These are phyloP conservation scores for Platycercus adscitus DNA, from an alignment of 2,113 vertebrate genomes.

Conservation along the genomic window DNA sequence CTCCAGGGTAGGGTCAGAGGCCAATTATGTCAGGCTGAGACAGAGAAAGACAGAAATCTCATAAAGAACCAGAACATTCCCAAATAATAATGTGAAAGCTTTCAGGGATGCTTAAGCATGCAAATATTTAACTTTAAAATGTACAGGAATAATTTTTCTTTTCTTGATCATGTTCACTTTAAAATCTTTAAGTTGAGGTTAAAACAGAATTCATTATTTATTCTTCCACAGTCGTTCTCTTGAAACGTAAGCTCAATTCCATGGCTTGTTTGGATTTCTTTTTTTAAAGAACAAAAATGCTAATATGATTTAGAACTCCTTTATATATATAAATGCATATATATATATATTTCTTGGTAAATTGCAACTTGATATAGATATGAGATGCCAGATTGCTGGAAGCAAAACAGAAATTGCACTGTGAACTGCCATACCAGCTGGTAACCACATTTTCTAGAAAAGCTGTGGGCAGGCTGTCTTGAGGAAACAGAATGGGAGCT, in stretches of 20 bases:
- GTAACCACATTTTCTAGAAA: conserved; percentile 70
- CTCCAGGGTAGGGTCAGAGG: conserved; percentile 45
- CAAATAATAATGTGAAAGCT: neutral
- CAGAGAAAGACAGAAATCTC: conserved; percentile 19
- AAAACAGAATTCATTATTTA: neutral
- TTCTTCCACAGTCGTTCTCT: neutral
- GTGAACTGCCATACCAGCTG: conserved; percentile 66
- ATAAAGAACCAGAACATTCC: neutral
- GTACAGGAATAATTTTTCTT: neutral
- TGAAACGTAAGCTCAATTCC: neutral
- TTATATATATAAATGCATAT: neutral
- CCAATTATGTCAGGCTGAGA: conserved; percentile 30
- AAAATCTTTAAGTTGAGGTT: neutral
- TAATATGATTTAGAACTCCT: conserved; percentile 6
- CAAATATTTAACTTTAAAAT: neutral
- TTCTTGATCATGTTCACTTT: neutral
- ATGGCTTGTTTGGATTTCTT: neutral
- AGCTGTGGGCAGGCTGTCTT: conserved; percentile 68
- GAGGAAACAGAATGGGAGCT: conserved; percentile 64
- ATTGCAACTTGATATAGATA: conserved; percentile 55
- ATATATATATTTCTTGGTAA: neutral
- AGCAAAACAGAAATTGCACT: conserved; percentile 65
- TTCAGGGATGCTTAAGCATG: neutral
- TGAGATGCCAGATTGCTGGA: conserved; percentile 69
- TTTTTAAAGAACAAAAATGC: neutral